Evolutionary conservation across 1,140 invertebrate species (phyloP), one percentile per base, ranked within the genome.

Genomic region (Cyphomyrmex costatus): DNA sequence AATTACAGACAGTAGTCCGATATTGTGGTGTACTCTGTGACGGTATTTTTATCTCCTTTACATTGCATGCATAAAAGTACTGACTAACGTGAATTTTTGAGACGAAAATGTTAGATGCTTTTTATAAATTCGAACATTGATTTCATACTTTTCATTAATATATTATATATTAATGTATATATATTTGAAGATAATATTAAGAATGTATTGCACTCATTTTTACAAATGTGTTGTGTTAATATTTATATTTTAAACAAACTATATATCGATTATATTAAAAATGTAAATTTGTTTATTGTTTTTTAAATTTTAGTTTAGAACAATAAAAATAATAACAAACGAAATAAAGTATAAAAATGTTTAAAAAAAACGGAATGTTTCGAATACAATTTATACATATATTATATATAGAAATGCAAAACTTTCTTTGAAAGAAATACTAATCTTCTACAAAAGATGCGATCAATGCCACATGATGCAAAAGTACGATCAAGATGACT

Each of bases 41-140:
- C 78, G 66, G n/a, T 58, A 71, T 82, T 82, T 82, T 73, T 82
- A 71, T 33, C 51, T 56, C 7, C 66, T n/a, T 71, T 12, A 16
- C 33, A 14, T 66, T 77, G 21, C 21, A 61, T 42, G 5, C 36
- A 61, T 10, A 16, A 14, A 46, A 46, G 16, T n/a, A 10, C n/a
- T n/a, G 33, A 16, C 21, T 36, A 36, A 42, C 33, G 42, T 60
- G 21, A 27, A 30, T 16, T 27, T 61, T 27, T 56, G 5, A 76
- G 33, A 6, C n/a, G 2, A 71, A 71, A 33, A 71, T 3, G 30
- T 66, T 42, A 4, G 10, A 21, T n/a, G 12, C 7, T 33, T 65
- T 65, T 65, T 66, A 42, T 7, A 42, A 66, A 42, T 42, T 42
- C 10, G 12, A n/a, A 0, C 19, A 21, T 63, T 19, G 6, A 30